Percentiles rank a stretch among this genome's conserved stretches.
Conservation (phyloP, 2,888 invertebrate species). For the Trachelus troglodyta region DNA sequence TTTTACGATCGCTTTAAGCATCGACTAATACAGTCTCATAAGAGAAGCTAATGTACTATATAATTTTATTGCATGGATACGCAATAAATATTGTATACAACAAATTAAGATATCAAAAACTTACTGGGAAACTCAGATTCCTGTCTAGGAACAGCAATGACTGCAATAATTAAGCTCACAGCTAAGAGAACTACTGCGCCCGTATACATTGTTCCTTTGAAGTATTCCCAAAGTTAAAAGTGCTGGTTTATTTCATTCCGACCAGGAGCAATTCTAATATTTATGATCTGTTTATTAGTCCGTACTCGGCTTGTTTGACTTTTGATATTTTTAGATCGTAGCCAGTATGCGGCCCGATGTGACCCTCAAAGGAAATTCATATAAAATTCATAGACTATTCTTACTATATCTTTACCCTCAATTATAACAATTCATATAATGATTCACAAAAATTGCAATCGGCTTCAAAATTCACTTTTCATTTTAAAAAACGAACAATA, state of each 20-base stretch:
- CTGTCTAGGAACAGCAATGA: conserved; percentile 13
- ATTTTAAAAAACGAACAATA: not conserved
- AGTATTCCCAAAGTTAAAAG: not conserved
- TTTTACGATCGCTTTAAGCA: no score
- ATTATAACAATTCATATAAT: not conserved
- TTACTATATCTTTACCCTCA: not conserved
- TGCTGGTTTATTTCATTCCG: not conserved
- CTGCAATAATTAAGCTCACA: conserved; percentile 7
- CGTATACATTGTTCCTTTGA: conserved; percentile 13
- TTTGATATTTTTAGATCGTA: conserved; percentile 10
- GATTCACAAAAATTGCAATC: not conserved
- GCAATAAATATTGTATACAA: not conserved
- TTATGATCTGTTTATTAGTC: conserved; percentile 10
- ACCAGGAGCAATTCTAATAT: not conserved
- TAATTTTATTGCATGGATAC: not conserved
- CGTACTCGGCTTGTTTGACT: conserved; percentile 3
- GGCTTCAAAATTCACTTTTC: not conserved
- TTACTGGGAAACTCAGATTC: conserved; percentile 20
- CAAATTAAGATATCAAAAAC: not conserved
- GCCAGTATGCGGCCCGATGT: not conserved
- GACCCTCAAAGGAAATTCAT: not conserved
- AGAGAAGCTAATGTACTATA: not conserved
- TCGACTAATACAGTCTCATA: no score
- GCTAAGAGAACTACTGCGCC: conserved; percentile 9
- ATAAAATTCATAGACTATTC: not conserved